Conservation (phyloP, 1,140 invertebrate genomes). For the Eupeodes corollae region DNA sequence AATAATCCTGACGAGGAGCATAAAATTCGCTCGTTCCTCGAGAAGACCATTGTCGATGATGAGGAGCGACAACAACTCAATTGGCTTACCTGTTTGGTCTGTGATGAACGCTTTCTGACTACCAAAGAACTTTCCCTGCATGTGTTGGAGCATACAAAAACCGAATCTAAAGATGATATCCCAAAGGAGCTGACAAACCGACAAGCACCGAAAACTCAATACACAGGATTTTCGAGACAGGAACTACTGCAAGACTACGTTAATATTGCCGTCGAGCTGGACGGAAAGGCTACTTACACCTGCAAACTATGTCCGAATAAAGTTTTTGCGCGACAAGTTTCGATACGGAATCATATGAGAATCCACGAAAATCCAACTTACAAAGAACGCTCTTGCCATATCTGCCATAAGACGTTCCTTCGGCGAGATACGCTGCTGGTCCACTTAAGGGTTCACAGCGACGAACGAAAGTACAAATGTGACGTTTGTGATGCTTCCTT, state of each 20-base stretch:
- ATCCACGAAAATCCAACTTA: background rate
- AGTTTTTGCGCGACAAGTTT: background rate
- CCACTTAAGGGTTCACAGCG: constrained; percentile 50
- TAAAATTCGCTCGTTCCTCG: background rate
- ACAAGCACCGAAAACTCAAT: background rate
- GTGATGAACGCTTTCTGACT: background rate
- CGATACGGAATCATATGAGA: background rate
- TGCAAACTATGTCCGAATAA: background rate
- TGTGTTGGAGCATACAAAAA: background rate
- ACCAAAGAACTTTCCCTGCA: background rate
- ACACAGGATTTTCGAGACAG: background rate
- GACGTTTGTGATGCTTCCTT: constrained; percentile 61
- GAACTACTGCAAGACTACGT: background rate
- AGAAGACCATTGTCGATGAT: background rate
- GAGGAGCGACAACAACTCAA: background rate
- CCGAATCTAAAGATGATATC: background rate
- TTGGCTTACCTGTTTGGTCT: background rate
- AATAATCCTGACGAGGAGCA: background rate
- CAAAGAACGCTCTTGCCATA: background rate
- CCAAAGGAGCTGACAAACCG: background rate
- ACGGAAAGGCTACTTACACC: background rate
- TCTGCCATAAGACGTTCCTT: background rate
- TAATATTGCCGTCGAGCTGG: background rate
- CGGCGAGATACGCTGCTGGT: background rate
- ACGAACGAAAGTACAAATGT: constrained; percentile 58